phyloP scores from a whole-genome alignment of 2,113 vertebrate species.

The Thamnophis sirtalis region DNA sequence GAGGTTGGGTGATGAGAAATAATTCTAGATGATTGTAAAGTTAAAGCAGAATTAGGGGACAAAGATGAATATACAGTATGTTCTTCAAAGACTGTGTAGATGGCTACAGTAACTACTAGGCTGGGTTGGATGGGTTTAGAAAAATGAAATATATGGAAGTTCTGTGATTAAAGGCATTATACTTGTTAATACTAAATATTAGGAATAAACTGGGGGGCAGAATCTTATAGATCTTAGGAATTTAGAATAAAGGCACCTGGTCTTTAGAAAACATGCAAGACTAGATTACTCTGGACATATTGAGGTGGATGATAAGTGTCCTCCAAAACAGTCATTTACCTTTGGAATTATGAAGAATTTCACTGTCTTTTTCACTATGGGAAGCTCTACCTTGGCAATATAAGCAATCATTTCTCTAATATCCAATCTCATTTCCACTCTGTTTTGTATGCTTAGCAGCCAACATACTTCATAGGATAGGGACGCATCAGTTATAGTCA shows the following conservation, averaged over 20 bases:
- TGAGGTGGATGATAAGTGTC: background rate
- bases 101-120: background rate
- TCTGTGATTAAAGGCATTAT: background rate
- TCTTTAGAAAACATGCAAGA: background rate
- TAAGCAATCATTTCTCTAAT: background rate
- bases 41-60: background rate
- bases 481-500: background rate
- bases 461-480: background rate
- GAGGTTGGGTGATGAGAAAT: background rate
- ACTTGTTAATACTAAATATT: background rate
- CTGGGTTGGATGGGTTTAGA: background rate
- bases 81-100: background rate
- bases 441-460: background rate
- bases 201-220: background rate
- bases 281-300: background rate
- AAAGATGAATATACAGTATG: background rate
- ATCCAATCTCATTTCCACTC: background rate
- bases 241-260: background rate
- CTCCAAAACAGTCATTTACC: background rate
- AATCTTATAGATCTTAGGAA: background rate
- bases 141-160: background rate
- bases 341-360: background rate
- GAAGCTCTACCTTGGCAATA: background rate
- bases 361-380: background rate
- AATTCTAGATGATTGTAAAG: background rate